These are phyloP conservation scores for Actenoides hombroni DNA, from an alignment of 2,113 vertebrate species.

Conservation along the genomic window DNA sequence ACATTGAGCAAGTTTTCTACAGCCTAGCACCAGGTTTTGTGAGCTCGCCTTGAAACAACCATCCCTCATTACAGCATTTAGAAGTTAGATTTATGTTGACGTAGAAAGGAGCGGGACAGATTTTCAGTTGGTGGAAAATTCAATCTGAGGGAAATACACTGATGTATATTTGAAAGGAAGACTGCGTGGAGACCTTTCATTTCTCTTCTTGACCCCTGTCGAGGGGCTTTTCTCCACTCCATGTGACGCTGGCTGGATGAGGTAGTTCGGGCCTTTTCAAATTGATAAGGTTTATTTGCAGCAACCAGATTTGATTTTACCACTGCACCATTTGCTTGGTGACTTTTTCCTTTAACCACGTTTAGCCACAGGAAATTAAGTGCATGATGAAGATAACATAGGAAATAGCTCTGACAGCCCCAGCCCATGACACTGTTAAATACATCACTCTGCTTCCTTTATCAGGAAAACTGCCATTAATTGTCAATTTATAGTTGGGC, in stretches of 20 bases:
- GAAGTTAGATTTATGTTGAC: background rate
- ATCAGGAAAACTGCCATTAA: slow-evolving; percentile 53
- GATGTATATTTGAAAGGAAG: background rate
- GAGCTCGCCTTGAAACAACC: background rate
- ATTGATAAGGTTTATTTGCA: background rate
- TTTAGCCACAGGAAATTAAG: slow-evolving; percentile 79
- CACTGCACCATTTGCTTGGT: background rate
- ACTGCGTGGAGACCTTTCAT: background rate
- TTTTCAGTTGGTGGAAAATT: background rate
- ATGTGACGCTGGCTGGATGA: background rate
- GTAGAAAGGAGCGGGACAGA: background rate
- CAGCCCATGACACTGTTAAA: background rate
- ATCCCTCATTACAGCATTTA: background rate
- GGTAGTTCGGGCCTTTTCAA: background rate
- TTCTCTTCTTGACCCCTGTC: background rate
- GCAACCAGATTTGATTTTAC: background rate
- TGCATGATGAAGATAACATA: slow-evolving; percentile 81
- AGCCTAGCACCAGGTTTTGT: background rate
- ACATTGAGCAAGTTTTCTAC: background rate
- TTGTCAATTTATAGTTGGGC: slow-evolving; percentile 15
- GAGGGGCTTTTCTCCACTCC: background rate
- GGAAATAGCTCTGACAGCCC: slow-evolving; percentile 80
- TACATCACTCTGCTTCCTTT: slow-evolving; percentile 17
- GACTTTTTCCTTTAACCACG: slow-evolving; percentile 40
- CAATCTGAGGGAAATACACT: background rate